phyloP scores from a whole-genome alignment of 2,888 invertebrate species.

The Drosophila nr. medialis region DNA sequence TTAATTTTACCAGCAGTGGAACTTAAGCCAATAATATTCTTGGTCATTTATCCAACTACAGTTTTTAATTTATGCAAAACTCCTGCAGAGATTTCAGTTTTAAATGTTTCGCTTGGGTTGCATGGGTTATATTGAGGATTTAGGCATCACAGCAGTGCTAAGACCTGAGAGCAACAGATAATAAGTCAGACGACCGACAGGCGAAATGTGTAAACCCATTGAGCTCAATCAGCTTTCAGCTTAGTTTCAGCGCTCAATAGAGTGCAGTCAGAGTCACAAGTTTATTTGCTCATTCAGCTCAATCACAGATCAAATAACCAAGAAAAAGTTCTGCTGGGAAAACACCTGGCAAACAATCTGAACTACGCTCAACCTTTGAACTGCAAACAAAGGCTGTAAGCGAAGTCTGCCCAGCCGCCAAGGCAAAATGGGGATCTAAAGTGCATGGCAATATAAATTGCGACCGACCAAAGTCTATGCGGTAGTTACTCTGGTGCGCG shows the following conservation, averaged over 20 bases:
- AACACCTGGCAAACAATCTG: constrained; percentile 77
- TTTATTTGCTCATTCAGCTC: constrained; percentile 76
- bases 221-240: constrained; percentile 51
- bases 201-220: constrained; percentile 32
- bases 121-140: constrained; percentile 2
- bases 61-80: neutral
- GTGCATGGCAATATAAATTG: constrained; percentile 63
- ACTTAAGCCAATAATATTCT: no score
- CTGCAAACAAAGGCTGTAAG: constrained; percentile 46
- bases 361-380: constrained; percentile 62
- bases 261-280: constrained; percentile 49
- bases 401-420: constrained; percentile 28
- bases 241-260: constrained; percentile 44
- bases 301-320: constrained; percentile 76
- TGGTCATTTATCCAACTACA: neutral
- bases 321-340: constrained; percentile 58
- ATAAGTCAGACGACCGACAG: constrained; percentile 30
- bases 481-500: constrained; percentile 1
- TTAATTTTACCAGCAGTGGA: no score
- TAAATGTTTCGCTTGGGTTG: neutral
- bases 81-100: neutral
- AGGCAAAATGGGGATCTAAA: constrained; percentile 17
- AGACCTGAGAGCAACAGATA: constrained; percentile 43
- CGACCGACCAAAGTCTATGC: neutral
- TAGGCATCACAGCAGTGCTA: constrained; percentile 1